Conservation (phyloP, 1,140 invertebrate genomes). For the Pomacea maculata region DNA sequence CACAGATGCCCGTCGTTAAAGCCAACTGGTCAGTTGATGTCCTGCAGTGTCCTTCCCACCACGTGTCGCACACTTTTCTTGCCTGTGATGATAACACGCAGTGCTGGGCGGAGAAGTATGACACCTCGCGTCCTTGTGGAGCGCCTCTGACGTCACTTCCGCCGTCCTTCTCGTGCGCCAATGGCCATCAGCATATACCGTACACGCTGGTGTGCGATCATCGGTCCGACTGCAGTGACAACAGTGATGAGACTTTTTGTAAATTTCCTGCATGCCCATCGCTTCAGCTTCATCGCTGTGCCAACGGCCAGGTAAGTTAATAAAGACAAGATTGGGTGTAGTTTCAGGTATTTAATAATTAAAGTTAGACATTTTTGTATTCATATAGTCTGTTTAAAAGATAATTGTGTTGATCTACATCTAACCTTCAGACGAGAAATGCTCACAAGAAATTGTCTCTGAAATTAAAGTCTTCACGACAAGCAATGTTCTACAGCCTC, state of each 20-base stretch:
- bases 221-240: constrained; percentile 10
- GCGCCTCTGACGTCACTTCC: constrained; percentile 13
- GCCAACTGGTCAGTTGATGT: neutral
- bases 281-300: neutral
- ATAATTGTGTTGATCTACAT: too few relatives aligned
- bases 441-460: too few relatives aligned
- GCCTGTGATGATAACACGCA: neutral
- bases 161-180: constrained; percentile 4
- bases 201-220: constrained; percentile 27
- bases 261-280: neutral
- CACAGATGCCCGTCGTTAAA: too few relatives aligned
- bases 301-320: neutral
- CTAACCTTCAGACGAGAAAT: too few relatives aligned
- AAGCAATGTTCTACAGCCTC: too few relatives aligned
- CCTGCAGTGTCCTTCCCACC: neutral
- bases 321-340: too few relatives aligned
- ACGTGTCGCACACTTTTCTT: constrained; percentile 11
- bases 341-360: too few relatives aligned
- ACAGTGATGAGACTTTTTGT: constrained; percentile 21
- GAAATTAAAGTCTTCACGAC: too few relatives aligned
- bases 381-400: too few relatives aligned
- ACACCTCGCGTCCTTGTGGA: neutral
- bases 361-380: too few relatives aligned
- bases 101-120: neutral
- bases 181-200: constrained; percentile 7